Evolutionary conservation across 2,797 vertebrate species (phyloP), one percentile per base, ranked within the genome.

Genomic region (Cottoperca gobio): DNA sequence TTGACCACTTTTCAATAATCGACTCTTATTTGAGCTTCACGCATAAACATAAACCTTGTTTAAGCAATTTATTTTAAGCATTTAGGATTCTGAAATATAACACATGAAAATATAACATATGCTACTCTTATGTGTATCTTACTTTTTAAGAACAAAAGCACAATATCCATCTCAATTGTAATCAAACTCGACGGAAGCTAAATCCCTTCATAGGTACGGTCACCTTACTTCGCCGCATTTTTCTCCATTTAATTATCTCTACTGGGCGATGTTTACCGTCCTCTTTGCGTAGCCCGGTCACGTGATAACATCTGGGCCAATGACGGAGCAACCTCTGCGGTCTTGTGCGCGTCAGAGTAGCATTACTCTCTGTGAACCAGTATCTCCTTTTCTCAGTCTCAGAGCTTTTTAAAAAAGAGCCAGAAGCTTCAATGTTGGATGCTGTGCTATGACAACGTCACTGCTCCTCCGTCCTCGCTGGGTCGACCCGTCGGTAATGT

Each of bases 371-470:
- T 86, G 94, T 89, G 95, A 95, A 95, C 91, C 94, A 91, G 93
- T 92, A 94, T 96, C 96, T 96, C 95, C 90, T 96, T 95, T 95
- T 96, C 96, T 96, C 97, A 98, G 96, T 95, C 93, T 83, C 85
- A 82, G 89, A 75, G 88, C 91, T 93, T 93, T 94, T 94, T 96
- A 95, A 96, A 97, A 93, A 92, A 91, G 93, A 94, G 93, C 91
- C 94, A 92, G 79, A 91, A 91, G 97, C 95, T 95, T 96, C 96
- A 94, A 97, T 97, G 97, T 96, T 95, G 96, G 95, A 95, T 87
- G 91, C 84, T 96, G 96, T 97, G 97, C 97, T 99, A 99, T 99
- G 98, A 99, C 97, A 96, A 97, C 97, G 95, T 98, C 98, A 96
- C 96, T 98, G 95, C 97, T 99, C 93, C 97, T 99, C 95, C 97